These are phyloP conservation scores for Nephrotoma guestfalica DNA, from an alignment of 2,888 invertebrate species.

Conservation along the genomic window DNA sequence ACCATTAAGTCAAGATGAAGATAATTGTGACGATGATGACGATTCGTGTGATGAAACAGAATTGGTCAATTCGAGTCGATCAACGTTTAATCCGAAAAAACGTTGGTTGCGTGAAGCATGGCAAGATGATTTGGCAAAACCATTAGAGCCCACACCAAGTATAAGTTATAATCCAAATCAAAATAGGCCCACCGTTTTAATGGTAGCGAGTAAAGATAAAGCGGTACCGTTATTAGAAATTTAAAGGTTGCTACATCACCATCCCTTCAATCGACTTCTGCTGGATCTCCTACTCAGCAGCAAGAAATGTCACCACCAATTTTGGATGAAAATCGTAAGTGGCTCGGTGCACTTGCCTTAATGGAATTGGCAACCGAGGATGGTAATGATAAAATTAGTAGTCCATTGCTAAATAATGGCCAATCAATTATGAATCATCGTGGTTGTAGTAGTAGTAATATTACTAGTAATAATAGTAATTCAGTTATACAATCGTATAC, in stretches of 20 bases:
- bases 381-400: not conserved
- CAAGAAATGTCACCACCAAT: slow-evolving; percentile 19
- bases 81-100: slow-evolving; percentile 37
- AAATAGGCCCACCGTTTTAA: slow-evolving; percentile 14
- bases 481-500: slow-evolving; percentile 3
- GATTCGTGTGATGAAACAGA: slow-evolving; percentile 23
- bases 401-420: not conserved
- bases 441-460: not conserved
- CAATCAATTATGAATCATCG: not conserved
- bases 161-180: slow-evolving; percentile 10
- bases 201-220: slow-evolving; percentile 12
- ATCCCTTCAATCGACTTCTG: not conserved
- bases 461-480: not conserved
- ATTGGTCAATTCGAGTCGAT: slow-evolving; percentile 18
- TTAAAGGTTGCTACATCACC: slow-evolving; percentile 1
- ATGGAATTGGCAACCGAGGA: slow-evolving; percentile 37
- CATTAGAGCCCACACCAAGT: slow-evolving; percentile 18
- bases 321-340: slow-evolving; percentile 29
- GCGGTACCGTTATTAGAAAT: slow-evolving; percentile 14
- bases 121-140: slow-evolving; percentile 23
- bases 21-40: slow-evolving; percentile 29
- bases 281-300: not conserved
- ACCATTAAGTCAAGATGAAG: slow-evolving; percentile 20
- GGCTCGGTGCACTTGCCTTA: slow-evolving; percentile 44
- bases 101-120: slow-evolving; percentile 43